Conservation (phyloP, 23 tunicate species). For the Trididemnum nubilum region DNA sequence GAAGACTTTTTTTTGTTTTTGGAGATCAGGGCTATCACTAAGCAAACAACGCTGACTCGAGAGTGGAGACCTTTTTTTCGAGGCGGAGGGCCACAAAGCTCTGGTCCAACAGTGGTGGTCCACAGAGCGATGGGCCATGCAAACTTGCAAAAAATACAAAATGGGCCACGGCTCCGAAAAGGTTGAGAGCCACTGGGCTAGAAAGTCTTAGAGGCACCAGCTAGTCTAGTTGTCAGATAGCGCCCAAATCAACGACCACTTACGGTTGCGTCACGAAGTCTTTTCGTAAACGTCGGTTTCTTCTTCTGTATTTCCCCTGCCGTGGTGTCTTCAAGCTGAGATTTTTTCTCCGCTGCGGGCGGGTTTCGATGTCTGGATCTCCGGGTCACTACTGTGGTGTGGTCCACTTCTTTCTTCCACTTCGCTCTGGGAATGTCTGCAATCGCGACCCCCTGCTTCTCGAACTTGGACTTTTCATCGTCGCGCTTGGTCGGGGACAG, state of each 20-base stretch:
- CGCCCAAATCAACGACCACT: not conserved
- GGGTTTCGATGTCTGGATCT: constrained; percentile 48
- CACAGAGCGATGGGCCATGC: no score
- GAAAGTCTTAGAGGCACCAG: no score
- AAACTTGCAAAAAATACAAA: no score
- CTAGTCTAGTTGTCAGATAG: no score
- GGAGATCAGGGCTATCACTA: no score
- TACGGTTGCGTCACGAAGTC: constrained; percentile 50
- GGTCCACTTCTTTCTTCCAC: constrained; percentile 68
- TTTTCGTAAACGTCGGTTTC: constrained; percentile 51
- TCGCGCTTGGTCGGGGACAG: constrained; percentile 59
- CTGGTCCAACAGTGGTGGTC: no score
- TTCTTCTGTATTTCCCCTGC: constrained; percentile 26
- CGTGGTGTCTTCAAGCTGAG: constrained; percentile 3
- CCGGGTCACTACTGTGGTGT: constrained; percentile 79
- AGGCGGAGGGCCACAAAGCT: no score
- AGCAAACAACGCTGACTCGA: no score
- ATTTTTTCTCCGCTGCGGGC: constrained; percentile 36
- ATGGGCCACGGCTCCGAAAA: no score
- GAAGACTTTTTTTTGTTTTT: no score
- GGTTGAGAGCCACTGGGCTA: no score
- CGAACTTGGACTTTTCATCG: not conserved
- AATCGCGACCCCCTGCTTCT: constrained; percentile 14
- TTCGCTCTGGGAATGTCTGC: constrained; percentile 54
- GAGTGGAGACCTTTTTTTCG: no score